Evolutionary conservation across 2,113 vertebrate species (phyloP), one percentile per base, ranked within the genome.

Genomic region (Scomber colias): DNA sequence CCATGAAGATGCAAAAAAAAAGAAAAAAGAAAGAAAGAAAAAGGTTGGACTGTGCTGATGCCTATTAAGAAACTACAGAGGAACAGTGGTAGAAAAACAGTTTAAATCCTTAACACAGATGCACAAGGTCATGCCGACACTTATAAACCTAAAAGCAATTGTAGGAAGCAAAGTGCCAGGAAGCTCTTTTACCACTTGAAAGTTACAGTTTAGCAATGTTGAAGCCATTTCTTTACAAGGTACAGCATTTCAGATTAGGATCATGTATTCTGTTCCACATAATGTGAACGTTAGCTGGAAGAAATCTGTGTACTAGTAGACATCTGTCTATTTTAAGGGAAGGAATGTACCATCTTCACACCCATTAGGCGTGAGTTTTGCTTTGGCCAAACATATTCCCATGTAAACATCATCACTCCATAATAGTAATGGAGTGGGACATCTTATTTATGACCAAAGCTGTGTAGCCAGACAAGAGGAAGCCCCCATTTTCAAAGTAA

Each of bases 401-500:
- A 95, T 90, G 72, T 94, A 96, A 30, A 95, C 70, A 3, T 92
- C 93, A 17, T 94, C 81, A 3, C 21, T 21, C 21, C 21, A 11
- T 82, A 35, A 95, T 2, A 1, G 17, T 9, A 15, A 94, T 83
- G 7, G 86, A 86, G 5, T 85, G 45, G 0, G 96, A 93, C 3
- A 94, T 92, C 0, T 64, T 77, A 85, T 91, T 83, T 81, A 97
- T 96, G 17, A 89, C 30, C 12, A 8, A 79, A 6, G 92, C 93
- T 0, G 97, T 96, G 75, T 93, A 94, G 11, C 92, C 87, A 0
- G 97, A 97, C 66, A 97, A 87, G 2, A 97, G 87, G 63, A 96
- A 94, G 8, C 97, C 96, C 0, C 96, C 96, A 0, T 96, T 96
- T 0, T 94, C 94, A 31, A 21, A 21, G 21, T 21, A 21, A 80